A percentile compares a stretch with the other conserved stretches of the same genome.
Evolutionary conservation across 2,888 invertebrate species (phyloP).

Genomic region (Ormyrus thymus): DNA sequence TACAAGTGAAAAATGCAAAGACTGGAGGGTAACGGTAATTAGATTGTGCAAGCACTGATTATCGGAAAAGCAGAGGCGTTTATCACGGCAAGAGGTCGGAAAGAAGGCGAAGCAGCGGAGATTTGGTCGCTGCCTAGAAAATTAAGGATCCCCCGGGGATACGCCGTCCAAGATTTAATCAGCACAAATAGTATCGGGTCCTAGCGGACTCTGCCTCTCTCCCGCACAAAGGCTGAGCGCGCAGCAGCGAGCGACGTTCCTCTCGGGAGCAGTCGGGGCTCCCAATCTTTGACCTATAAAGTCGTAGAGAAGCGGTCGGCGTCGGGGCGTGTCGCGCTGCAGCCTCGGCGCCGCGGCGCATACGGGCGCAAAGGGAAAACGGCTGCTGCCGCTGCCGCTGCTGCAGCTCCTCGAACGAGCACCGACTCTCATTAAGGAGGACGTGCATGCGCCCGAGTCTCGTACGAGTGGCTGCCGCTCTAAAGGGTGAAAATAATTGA

Average conservation of each 20-base stretch:
- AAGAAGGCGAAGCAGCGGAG: no score
- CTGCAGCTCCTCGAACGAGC: constrained; percentile 44
- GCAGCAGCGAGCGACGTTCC: no score
- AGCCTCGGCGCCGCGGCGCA: background rate
- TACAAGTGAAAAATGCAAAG: background rate
- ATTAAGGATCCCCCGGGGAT: no score
- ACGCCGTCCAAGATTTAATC: no score
- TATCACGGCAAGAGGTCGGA: no score
- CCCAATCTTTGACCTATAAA: constrained; percentile 53
- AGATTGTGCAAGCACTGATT: no score
- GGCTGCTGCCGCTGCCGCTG: background rate
- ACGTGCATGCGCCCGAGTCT: constrained; percentile 55
- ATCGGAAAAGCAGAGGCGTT: no score
- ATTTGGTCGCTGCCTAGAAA: no score
- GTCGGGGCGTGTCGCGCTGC: constrained; percentile 20
- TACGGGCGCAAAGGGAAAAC: background rate
- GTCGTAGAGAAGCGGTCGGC: background rate
- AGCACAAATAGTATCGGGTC: no score
- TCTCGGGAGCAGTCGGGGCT: constrained; percentile 17
- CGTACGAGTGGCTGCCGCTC: constrained; percentile 46
- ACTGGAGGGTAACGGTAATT: no score
- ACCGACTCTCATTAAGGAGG: constrained; percentile 63
- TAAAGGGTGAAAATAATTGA: constrained; percentile 69
- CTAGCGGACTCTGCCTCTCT: no score
- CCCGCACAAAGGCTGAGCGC: no score